Conservation (phyloP, 1,140 invertebrate species). For the Drosophila paulistorum region DNA sequence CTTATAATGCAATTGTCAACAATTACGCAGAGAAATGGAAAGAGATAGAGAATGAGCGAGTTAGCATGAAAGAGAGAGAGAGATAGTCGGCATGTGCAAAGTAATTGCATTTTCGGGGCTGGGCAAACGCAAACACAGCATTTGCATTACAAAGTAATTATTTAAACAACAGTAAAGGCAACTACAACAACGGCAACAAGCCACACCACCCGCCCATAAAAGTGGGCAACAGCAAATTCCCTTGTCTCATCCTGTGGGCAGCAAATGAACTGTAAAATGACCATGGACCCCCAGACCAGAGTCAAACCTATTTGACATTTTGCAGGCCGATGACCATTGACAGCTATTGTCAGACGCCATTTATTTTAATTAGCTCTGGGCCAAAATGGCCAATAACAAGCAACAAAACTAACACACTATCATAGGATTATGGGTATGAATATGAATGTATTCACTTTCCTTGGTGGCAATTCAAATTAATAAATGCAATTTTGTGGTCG, state of each 20-base stretch:
- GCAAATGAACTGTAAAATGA: conserved; percentile 76
- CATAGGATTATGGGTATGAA: not conserved
- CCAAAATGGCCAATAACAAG: conserved; percentile 13
- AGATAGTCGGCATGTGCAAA: conserved; percentile 8
- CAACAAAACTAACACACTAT: conserved; percentile 15
- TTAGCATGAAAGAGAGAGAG: not conserved
- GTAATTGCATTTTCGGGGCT: conserved; percentile 66
- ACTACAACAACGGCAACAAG: not conserved
- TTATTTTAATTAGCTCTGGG: conserved; percentile 75
- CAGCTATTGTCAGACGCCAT: conserved; percentile 61
- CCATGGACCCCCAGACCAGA: conserved; percentile 16
- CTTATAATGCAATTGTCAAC: conserved; percentile 71
- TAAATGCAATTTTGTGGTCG: conserved; percentile 69
- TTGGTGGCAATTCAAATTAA: conserved; percentile 44
- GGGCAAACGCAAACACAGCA: conserved; percentile 19
- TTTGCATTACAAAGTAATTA: conserved; percentile 76
- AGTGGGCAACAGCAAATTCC: conserved; percentile 23
- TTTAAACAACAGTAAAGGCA: conserved; percentile 43
- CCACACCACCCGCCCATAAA: not conserved
- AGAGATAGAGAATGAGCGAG: not conserved
- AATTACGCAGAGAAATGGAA: conserved; percentile 46
- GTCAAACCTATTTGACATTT: conserved; percentile 47
- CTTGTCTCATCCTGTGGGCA: conserved; percentile 31
- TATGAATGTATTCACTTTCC: conserved; percentile 40
- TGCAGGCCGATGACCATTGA: conserved; percentile 50